A percentile compares a stretch with the other conserved stretches of the same genome.
phyloP scores from a whole-genome alignment of 2,888 invertebrate species.

The Calameuta pallipes region DNA sequence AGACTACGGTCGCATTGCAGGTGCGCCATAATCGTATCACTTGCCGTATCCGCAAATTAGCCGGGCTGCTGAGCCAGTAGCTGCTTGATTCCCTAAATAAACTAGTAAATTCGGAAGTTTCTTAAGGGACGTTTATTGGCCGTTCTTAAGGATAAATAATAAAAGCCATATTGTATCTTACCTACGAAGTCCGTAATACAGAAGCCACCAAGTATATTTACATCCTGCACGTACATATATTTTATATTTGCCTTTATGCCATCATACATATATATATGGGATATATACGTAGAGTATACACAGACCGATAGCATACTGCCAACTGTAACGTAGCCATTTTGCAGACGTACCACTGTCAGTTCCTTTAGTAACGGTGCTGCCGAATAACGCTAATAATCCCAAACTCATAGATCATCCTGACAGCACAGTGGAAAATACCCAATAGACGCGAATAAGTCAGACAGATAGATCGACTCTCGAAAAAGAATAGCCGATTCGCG shows the following conservation, averaged over 20 bases:
- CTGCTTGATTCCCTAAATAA: neutral
- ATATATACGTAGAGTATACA: neutral
- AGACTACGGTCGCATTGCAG: neutral
- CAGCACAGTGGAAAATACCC: neutral
- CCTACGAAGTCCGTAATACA: neutral
- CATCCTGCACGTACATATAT: neutral
- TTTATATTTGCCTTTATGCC: neutral
- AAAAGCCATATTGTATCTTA: neutral
- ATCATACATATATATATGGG: too few species aligned
- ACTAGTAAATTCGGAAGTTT: neutral
- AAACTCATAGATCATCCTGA: slow-evolving; percentile 4
- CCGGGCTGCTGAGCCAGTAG: neutral
- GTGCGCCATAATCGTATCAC: neutral
- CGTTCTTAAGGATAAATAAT: neutral
- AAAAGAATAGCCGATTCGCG: neutral
- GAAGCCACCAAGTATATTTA: neutral
- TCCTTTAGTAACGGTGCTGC: neutral
- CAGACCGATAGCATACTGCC: neutral
- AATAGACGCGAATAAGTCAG: slow-evolving; percentile 7
- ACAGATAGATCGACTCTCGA: slow-evolving; percentile 3
- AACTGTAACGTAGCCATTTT: neutral
- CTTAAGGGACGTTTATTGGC: neutral
- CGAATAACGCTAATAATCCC: slow-evolving; percentile 12
- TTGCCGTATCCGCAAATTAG: neutral
- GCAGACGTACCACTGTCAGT: neutral